Conservation (phyloP, 2,888 invertebrate species). For the Brachyptera putata region DNA sequence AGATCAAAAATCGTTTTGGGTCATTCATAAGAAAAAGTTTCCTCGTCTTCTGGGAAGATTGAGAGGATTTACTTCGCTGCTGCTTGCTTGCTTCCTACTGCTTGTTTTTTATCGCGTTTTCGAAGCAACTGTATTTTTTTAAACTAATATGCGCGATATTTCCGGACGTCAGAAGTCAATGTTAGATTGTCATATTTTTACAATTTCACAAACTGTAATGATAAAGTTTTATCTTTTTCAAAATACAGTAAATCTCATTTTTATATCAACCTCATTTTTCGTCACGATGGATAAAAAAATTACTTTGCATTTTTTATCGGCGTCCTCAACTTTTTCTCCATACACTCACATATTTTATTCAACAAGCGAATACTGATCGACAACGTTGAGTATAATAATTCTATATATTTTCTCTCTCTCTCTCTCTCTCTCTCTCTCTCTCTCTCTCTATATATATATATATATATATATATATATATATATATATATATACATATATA, state of each 20-base stretch:
- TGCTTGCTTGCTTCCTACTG: neutral
- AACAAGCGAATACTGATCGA: too few relatives aligned
- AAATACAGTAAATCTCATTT: constrained; percentile 13
- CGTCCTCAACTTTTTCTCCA: too few relatives aligned
- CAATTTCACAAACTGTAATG: constrained; percentile 21
- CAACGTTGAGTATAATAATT: too few relatives aligned
- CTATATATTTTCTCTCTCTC: too few relatives aligned
- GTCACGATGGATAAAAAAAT: constrained; percentile 4
- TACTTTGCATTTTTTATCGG: neutral
- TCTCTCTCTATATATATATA: too few relatives aligned
- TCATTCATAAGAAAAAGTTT: constrained; percentile 23
- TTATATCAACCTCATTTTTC: constrained; percentile 13
- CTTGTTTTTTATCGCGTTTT: neutral
- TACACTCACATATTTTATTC: neutral
- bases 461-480: too few relatives aligned
- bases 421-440: too few relatives aligned
- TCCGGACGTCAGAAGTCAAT: constrained; percentile 17
- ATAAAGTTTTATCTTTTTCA: constrained; percentile 17
- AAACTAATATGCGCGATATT: constrained; percentile 19
- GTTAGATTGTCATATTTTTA: constrained; percentile 15
- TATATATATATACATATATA: too few relatives aligned
- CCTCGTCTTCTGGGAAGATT: constrained; percentile 16
- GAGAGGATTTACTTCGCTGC: constrained; percentile 9
- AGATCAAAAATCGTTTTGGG: constrained; percentile 29
- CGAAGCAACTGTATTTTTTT: constrained; percentile 15